Percentiles rank a stretch among this genome's conserved stretches.
These are phyloP conservation scores for Apotomis capreana DNA, from an alignment of 2,888 invertebrate genomes.

Conservation along the genomic window DNA sequence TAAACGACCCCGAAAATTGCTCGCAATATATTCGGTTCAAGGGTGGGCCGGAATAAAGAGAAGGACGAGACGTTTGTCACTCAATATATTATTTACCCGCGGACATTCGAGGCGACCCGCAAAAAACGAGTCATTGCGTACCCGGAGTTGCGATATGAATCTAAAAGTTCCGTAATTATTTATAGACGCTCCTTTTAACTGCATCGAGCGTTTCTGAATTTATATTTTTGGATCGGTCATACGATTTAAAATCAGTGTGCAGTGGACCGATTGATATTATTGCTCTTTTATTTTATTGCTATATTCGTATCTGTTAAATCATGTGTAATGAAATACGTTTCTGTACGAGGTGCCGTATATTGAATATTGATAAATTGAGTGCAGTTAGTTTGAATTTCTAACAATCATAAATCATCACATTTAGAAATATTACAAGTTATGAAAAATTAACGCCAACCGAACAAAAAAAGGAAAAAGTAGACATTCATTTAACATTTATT, in stretches of 20 bases:
- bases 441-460: no score
- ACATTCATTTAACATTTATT: no score
- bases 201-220: not conserved
- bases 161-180: slow-evolving; percentile 31
- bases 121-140: slow-evolving; percentile 30
- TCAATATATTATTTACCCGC: slow-evolving; percentile 74
- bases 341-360: slow-evolving; percentile 1
- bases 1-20: slow-evolving; percentile 78
- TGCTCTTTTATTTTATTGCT: slow-evolving; percentile 10
- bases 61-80: slow-evolving; percentile 72
- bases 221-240: not conserved
- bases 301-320: slow-evolving; percentile 12
- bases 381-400: not conserved
- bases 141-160: slow-evolving; percentile 14
- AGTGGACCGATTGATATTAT: slow-evolving; percentile 18
- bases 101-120: slow-evolving; percentile 53
- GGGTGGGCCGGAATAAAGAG: slow-evolving; percentile 76
- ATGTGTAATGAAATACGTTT: slow-evolving; percentile 23
- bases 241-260: slow-evolving; percentile 23
- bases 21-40: slow-evolving; percentile 78
- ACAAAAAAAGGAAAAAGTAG: no score
- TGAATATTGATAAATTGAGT: not conserved
- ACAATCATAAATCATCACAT: not conserved
- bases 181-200: slow-evolving; percentile 9
- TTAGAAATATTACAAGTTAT: no score